These are phyloP conservation scores for Coendou prehensilis DNA, from an alignment of 2,797 vertebrate species.

Conservation along the genomic window DNA sequence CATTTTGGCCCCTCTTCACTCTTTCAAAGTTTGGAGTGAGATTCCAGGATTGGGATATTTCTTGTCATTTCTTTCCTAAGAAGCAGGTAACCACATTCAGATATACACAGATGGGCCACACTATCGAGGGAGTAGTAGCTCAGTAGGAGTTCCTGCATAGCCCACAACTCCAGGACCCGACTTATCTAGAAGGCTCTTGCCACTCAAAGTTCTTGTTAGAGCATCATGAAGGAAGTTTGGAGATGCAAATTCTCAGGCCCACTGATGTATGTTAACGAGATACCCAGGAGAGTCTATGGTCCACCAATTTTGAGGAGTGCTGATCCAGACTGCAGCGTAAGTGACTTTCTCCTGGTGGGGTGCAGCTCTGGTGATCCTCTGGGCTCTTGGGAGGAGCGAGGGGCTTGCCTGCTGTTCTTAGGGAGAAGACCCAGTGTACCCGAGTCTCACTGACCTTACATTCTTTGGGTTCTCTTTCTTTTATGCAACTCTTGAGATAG, in stretches of 20 bases:
- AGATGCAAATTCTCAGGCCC: neutral
- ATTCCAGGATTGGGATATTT: conserved; percentile 30
- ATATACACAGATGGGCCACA: neutral
- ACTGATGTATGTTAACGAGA: neutral
- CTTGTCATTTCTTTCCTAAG: conserved; percentile 17
- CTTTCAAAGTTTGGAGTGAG: neutral
- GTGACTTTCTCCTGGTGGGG: neutral
- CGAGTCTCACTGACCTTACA: neutral
- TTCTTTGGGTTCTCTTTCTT: conserved; percentile 9
- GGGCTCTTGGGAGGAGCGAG: neutral
- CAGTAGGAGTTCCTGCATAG: neutral
- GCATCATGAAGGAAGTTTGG: neutral
- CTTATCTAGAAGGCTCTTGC: conserved; percentile 13
- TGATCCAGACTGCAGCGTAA: neutral
- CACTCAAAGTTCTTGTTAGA: neutral
- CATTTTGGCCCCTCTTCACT: neutral
- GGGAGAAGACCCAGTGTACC: neutral
- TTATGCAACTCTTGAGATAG: neutral
- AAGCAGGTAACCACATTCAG: neutral
- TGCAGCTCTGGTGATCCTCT: neutral
- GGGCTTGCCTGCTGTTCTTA: neutral
- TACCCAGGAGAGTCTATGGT: neutral
- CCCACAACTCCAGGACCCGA: neutral
- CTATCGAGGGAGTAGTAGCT: neutral
- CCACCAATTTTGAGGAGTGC: neutral